phyloP scores from a whole-genome alignment of 2,888 invertebrate genomes.

The Leucophenga montana region DNA sequence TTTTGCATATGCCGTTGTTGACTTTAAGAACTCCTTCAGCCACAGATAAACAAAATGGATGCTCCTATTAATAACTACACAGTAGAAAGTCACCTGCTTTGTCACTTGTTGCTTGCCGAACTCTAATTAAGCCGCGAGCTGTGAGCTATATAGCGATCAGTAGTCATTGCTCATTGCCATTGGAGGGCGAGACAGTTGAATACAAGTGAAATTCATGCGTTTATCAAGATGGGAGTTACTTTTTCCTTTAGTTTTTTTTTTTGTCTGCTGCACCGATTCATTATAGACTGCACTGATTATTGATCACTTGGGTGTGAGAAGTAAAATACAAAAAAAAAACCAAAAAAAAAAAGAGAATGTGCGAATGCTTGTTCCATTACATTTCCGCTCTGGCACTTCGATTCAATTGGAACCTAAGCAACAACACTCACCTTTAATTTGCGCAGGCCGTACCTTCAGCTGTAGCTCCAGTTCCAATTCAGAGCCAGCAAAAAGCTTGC shows the following conservation, averaged over 20 bases:
- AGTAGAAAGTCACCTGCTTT: slow-evolving; percentile 12
- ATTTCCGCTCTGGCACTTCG: slow-evolving; percentile 55
- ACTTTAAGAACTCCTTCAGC: too few relatives aligned
- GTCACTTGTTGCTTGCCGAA: slow-evolving; percentile 17
- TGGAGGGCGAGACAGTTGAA: neutral
- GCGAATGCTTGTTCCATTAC: slow-evolving; percentile 49
- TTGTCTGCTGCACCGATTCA: neutral
- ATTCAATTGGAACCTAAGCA: slow-evolving; percentile 54
- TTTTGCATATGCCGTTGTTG: too few relatives aligned
- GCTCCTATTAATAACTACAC: neutral
- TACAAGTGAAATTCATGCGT: slow-evolving; percentile 47
- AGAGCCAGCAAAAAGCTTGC: too few relatives aligned
- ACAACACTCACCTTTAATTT: neutral
- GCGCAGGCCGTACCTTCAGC: neutral
- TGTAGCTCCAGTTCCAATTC: neutral
- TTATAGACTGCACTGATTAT: slow-evolving; percentile 47
- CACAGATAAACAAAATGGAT: too few relatives aligned
- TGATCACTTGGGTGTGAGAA: slow-evolving; percentile 44
- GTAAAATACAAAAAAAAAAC: too few relatives aligned
- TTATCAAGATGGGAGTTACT: slow-evolving; percentile 45
- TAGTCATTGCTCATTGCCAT: too few relatives aligned
- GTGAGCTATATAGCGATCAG: neutral
- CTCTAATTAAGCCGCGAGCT: slow-evolving; percentile 45
- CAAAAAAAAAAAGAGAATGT: too few relatives aligned
- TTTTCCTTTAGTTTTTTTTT: neutral